phyloP scores from a whole-genome alignment of 2,888 invertebrate species.

The Platycnemis pennipes region DNA sequence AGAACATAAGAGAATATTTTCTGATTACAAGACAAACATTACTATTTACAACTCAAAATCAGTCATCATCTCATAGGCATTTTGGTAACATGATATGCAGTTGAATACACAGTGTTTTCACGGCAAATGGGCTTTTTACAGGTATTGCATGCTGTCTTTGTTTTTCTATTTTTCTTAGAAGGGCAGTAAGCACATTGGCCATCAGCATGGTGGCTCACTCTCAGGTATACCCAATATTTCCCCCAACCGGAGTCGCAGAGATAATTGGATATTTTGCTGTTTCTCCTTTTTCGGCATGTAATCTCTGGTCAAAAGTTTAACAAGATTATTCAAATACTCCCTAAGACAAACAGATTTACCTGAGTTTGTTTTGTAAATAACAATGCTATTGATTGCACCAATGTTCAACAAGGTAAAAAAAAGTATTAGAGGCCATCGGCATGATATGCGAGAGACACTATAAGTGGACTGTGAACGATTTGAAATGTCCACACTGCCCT shows the following conservation, averaged over 20 bases:
- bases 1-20: neutral
- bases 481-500: neutral
- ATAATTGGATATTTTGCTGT: neutral
- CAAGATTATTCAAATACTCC: neutral
- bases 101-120: no score
- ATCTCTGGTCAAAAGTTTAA: neutral
- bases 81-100: neutral
- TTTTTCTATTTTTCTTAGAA: no score
- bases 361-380: neutral
- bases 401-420: neutral
- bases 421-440: no score
- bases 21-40: neutral
- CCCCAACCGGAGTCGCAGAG: neutral
- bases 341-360: neutral
- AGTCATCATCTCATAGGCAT: neutral
- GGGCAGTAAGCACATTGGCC: no score
- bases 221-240: neutral
- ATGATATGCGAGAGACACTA: neutral
- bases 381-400: neutral
- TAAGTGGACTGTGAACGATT: no score
- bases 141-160: no score
- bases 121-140: no score
- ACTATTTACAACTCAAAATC: neutral
- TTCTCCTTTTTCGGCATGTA: neutral
- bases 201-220: no score